Percentiles rank a stretch among this genome's conserved stretches.
These are phyloP conservation scores for Pemphigus obesinymphae DNA, from an alignment of 1,140 invertebrate species.

Conservation along the genomic window DNA sequence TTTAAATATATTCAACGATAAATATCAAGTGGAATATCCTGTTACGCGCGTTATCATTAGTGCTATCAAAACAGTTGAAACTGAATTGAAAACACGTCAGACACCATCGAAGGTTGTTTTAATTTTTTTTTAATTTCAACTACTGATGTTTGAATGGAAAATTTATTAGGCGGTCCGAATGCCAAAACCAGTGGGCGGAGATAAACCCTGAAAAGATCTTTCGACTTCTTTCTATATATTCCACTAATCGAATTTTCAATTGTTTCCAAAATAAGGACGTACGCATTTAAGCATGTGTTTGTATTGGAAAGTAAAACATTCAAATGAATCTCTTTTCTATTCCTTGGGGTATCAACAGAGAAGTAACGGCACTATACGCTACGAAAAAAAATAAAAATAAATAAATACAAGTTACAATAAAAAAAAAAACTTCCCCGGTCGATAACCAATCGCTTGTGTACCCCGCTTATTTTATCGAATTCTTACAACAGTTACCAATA, in stretches of 20 bases:
- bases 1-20: slow-evolving; percentile 5
- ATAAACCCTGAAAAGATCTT: background rate
- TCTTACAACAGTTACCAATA: too few relatives aligned
- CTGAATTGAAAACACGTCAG: background rate
- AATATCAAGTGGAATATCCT: background rate
- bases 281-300: background rate
- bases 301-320: slow-evolving; percentile 10
- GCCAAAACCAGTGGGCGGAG: background rate
- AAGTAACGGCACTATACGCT: background rate
- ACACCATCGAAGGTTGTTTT: background rate
- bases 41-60: background rate
- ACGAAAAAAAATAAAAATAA: background rate
- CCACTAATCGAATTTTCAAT: slow-evolving; percentile 17
- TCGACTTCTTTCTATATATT: background rate
- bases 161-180: background rate
- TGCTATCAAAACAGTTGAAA: background rate
- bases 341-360: background rate
- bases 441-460: background rate
- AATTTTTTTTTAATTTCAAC: slow-evolving; percentile 2
- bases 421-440: background rate
- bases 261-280: background rate
- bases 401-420: background rate
- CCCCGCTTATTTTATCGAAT: background rate
- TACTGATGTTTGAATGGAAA: background rate
- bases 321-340: background rate